Conservation (phyloP, 2,888 invertebrate genomes). For the Horisme vitalbata region DNA sequence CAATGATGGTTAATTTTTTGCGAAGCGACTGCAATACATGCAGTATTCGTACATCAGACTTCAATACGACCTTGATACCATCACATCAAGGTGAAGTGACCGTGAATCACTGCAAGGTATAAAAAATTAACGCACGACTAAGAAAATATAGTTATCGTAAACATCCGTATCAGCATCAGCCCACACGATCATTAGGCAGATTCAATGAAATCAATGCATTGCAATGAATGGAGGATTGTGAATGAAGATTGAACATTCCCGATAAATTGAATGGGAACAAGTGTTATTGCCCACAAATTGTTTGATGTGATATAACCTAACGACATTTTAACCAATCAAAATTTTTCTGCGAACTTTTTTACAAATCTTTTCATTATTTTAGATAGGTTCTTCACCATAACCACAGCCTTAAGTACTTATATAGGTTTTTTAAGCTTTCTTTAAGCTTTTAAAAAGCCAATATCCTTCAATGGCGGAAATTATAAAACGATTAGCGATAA, state of each 20-base stretch:
- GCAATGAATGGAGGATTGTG: slow-evolving; percentile 24
- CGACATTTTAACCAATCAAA: slow-evolving; percentile 1
- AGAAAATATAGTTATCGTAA: slow-evolving; percentile 34
- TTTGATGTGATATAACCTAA: slow-evolving; percentile 3
- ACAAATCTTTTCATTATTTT: too few relatives aligned
- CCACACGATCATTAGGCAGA: slow-evolving; percentile 25
- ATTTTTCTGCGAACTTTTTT: background rate
- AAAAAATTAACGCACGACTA: slow-evolving; percentile 51
- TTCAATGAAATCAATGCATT: slow-evolving; percentile 19
- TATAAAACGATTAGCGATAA: too few relatives aligned
- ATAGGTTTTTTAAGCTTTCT: too few relatives aligned
- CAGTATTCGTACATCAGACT: slow-evolving; percentile 19
- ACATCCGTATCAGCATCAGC: slow-evolving; percentile 32
- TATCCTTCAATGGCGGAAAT: too few relatives aligned
- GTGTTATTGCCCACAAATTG: slow-evolving; percentile 1
- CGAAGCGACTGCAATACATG: slow-evolving; percentile 18
- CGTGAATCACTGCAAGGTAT: slow-evolving; percentile 54
- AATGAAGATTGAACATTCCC: slow-evolving; percentile 12
- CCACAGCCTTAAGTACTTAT: too few relatives aligned
- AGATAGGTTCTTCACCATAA: too few relatives aligned
- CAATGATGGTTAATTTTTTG: slow-evolving; percentile 41
- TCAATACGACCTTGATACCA: slow-evolving; percentile 51
- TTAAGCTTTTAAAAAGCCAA: too few relatives aligned
- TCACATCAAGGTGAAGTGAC: slow-evolving; percentile 52
- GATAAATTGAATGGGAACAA: slow-evolving; percentile 8